These are phyloP conservation scores for Pseudomyrmex dendroicus DNA, from an alignment of 1,140 invertebrate genomes.

Conservation along the genomic window DNA sequence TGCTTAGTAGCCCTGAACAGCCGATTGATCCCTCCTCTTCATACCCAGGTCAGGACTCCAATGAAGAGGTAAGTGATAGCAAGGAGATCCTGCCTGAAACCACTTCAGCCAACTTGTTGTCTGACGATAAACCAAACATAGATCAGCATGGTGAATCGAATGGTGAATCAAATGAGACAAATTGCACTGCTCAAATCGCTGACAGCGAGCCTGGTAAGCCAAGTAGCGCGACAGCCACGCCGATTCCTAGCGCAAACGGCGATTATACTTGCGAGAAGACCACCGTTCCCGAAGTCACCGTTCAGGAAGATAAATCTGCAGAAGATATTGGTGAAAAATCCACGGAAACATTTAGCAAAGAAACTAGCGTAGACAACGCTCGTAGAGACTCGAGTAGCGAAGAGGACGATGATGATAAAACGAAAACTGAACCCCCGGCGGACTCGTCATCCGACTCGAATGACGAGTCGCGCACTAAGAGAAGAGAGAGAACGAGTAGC, in stretches of 20 bases:
- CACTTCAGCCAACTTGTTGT: constrained; percentile 84
- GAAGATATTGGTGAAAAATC: constrained; percentile 57
- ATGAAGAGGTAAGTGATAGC: constrained; percentile 85
- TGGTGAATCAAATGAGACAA: constrained; percentile 79
- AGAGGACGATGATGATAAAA: constrained; percentile 70
- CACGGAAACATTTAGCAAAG: constrained; percentile 46
- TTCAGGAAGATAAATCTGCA: constrained; percentile 55
- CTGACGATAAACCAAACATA: constrained; percentile 85
- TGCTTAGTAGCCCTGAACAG: constrained; percentile 71
- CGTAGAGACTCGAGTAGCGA: constrained; percentile 71
- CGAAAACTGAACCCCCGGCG: constrained; percentile 49
- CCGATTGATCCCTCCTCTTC: constrained; percentile 80
- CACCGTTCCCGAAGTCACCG: constrained; percentile 8
- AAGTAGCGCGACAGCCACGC: constrained; percentile 61
- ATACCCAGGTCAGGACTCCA: constrained; percentile 81
- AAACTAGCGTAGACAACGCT: constrained; percentile 59
- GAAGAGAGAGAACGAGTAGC: constrained; percentile 37
- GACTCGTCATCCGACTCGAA: constrained; percentile 75
- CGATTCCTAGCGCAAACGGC: constrained; percentile 60
- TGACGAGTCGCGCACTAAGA: constrained; percentile 64
- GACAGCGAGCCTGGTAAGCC: constrained; percentile 68
- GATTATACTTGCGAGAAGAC: constrained; percentile 57
- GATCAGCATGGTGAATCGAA: constrained; percentile 81
- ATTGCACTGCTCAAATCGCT: constrained; percentile 72
- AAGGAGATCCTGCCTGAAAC: constrained; percentile 84